Conservation (phyloP, 2,113 vertebrate genomes). For the Calyptomena viridis region DNA sequence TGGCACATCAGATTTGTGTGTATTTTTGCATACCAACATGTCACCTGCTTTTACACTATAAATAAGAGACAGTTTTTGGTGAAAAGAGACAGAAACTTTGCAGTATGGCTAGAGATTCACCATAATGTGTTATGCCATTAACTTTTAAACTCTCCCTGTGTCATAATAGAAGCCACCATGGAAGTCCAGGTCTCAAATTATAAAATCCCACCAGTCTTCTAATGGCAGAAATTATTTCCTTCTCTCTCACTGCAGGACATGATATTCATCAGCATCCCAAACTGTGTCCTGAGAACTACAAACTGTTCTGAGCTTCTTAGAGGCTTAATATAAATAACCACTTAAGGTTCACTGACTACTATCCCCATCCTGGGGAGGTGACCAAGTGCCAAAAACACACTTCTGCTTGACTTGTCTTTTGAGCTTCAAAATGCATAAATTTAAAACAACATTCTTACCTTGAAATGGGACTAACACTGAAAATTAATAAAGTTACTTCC, state of each 20-base stretch:
- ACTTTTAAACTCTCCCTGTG: not conserved
- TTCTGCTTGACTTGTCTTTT: not conserved
- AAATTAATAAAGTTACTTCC: not conserved
- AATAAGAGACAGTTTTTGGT: not conserved
- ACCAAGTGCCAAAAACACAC: not conserved
- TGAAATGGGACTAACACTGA: not conserved
- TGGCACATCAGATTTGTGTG: not conserved
- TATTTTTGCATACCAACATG: not conserved
- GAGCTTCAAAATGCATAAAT: not conserved
- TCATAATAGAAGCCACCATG: not conserved
- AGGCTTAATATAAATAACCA: not conserved
- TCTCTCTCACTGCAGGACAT: not conserved
- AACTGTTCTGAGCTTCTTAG: not conserved
- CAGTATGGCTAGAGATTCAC: not conserved
- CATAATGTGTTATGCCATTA: not conserved
- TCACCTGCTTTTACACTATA: not conserved
- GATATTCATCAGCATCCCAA: not conserved
- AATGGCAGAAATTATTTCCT: not conserved
- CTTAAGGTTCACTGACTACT: not conserved
- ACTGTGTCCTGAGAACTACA: not conserved
- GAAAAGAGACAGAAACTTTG: not conserved
- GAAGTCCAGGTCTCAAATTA: not conserved
- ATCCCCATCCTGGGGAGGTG: not conserved
- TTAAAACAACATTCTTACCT: not conserved
- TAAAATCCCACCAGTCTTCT: not conserved